Evolutionary conservation across 2,113 vertebrate genomes (phyloP), one percentile per base, ranked within the genome.

Genomic region (Montifringilla adamsi): DNA sequence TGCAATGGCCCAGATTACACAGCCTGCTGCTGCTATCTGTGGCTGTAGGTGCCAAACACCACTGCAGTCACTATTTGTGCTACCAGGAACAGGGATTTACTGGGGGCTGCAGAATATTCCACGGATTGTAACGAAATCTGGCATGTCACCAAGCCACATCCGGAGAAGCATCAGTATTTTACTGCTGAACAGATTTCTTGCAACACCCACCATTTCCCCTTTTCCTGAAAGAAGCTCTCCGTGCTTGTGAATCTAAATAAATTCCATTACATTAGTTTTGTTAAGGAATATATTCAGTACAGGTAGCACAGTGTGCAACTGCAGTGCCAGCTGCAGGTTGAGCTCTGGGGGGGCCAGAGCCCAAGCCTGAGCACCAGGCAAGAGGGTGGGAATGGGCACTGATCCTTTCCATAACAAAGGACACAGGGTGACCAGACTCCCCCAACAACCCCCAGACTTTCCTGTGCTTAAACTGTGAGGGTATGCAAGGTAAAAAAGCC

Each of bases 181-280:
- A 79, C 93, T 95, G 96, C 95, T 81, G 86, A 95, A 94, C 91
- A 96, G 95, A 92, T 91, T 95, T 95, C 87, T 94, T 94, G 56
- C 85, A 95, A 96, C 50, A 93, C 84, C 82, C 86, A 95, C 89
- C 68, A 87, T 92, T 93, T 93, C 94, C 90, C 77, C 52, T 73
- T 87, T 84, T 85, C 78, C 75, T 82, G 69, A 97, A 94, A 97
- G 88, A 86, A 91, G 82, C 39, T 93, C 68, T 92, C 72, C 13
- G 6, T 12, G 50, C 93, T 89, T 50, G 89, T 77, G 74, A 84
- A 86, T 72, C 84, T 90, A 59, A 78, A 83, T 41, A 76, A 96
- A 95, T 83, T 93, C 86, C 85, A 46, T 92, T 87, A 81, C 70
- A 31, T 84, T 89, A 20, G 58, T 43, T 55, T 69, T 49, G 63